Base-by-base conservation (phyloP, 2,888 invertebrate genomes). In the Steinernema hermaphroditum region DNA sequence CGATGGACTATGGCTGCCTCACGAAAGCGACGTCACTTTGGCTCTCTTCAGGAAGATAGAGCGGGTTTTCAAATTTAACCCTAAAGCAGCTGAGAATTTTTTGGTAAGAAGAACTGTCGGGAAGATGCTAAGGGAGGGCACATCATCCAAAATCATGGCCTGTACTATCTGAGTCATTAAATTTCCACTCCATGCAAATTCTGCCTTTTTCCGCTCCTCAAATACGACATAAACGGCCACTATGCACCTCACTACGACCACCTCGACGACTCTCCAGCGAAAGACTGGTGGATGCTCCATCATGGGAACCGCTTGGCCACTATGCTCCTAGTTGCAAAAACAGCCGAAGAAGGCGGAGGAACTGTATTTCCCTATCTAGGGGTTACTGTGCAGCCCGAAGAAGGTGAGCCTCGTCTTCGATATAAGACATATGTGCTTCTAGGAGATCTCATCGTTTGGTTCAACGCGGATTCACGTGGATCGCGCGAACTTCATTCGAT, bases 231-330 rank as follows among this genome's bases (percentile, higher is more conserved):
- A 14, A 72, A 75, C n/a, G 83, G 83, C 0, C 82, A 83, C 68
- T 82, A 82, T 72, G 83, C 79, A 6, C 80, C 81, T 1, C 83
- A 83, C 70, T 82, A 75, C 46, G 83, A 83, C 74, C 79, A 77
- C 68, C 62, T 83, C 62, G 71, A 76, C n/a, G 29, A 62, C 2
- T 8, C 62, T 1, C 1, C 8, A 22, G 1, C 9, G 2, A 70
- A 72, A 12, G 71, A 75, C 27, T 69, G 70, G 0, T 72, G 80
- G 74, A 73, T 77, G 32, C 68, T 69, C 1, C 43, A 24, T 9
- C 70, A 70, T 34, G 84, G 83, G 12, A 83, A 84, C 70, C 75
- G 83, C 19, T 68, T 83, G 8, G 83, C 83, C 0, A 83, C 84
- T 0, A 78, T 78, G 0, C 68, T 84, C 2, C 73, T 82, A 1